These are phyloP conservation scores for Scytalopus superciliaris DNA, from an alignment of 2,113 vertebrate species.

Conservation along the genomic window DNA sequence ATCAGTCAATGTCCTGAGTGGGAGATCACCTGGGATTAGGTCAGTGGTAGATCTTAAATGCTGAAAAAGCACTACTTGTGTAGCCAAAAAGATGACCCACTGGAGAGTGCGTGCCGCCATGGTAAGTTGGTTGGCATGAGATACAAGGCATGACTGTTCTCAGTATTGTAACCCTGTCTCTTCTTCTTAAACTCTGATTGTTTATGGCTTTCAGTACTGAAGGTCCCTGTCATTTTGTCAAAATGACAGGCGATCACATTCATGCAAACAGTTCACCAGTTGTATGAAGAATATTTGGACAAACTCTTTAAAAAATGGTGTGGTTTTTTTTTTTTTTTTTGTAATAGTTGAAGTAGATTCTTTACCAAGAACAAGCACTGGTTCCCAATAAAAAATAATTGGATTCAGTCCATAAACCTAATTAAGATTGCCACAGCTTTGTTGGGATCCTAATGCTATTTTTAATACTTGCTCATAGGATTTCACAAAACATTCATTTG, in stretches of 20 bases:
- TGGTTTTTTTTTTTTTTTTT: background rate
- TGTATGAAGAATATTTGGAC: slow-evolving; percentile 16
- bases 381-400: slow-evolving; percentile 11
- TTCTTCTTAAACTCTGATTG: background rate
- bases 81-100: background rate
- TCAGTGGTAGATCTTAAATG: background rate
- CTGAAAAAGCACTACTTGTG: background rate
- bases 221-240: background rate
- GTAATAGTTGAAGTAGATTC: background rate
- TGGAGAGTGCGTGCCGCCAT: fast-evolving
- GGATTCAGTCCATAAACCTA: slow-evolving; percentile 6
- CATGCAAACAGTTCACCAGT: background rate
- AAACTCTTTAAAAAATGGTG: background rate
- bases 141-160: background rate
- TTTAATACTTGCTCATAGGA: background rate
- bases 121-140: background rate
- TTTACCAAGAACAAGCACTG: background rate
- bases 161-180: background rate
- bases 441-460: slow-evolving; percentile 11
- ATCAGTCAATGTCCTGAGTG: background rate
- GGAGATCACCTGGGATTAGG: background rate
- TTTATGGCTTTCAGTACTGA: background rate
- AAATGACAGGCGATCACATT: background rate
- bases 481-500: slow-evolving; percentile 19
- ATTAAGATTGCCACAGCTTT: slow-evolving; percentile 29